Percentiles rank a stretch among this genome's conserved stretches.
phyloP scores from a whole-genome alignment of 2,797 vertebrate species.

The Jordanella pulchra region DNA sequence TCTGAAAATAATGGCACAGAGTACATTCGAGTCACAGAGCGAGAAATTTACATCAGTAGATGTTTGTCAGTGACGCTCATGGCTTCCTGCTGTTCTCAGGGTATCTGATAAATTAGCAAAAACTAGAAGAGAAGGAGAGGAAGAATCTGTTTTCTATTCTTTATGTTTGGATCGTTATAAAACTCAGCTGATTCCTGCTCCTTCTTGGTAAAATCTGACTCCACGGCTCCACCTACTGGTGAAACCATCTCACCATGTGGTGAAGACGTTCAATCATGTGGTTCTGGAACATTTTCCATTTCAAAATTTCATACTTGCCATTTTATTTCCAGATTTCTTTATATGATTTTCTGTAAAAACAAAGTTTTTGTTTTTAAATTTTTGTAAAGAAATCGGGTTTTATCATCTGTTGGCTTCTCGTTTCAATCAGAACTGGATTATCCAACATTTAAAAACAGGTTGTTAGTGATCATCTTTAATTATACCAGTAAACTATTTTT shows the following conservation, averaged over 20 bases:
- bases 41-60: not conserved
- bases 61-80: not conserved
- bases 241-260: not conserved
- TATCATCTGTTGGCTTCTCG: too few species aligned
- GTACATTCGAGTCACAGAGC: constrained; percentile 21
- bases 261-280: not conserved
- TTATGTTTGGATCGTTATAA: not conserved
- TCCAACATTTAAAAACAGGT: too few species aligned
- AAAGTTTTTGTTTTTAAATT: too few species aligned
- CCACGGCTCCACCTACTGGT: not conserved
- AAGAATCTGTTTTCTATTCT: too few species aligned
- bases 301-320: not conserved
- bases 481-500: too few species aligned
- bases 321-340: not conserved
- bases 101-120: not conserved
- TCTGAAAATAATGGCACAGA: constrained; percentile 30
- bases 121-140: not conserved
- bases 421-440: too few species aligned
- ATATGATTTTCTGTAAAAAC: too few species aligned
- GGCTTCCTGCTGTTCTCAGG: constrained; percentile 7
- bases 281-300: not conserved
- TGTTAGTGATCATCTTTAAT: too few species aligned
- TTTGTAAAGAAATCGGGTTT: too few species aligned
- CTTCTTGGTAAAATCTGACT: not conserved
- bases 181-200: too few species aligned